A percentile compares a stretch with the other conserved stretches of the same genome.
These are phyloP conservation scores for Acrossocheilus fasciatus DNA, from an alignment of 2,797 vertebrate genomes.

Conservation along the genomic window DNA sequence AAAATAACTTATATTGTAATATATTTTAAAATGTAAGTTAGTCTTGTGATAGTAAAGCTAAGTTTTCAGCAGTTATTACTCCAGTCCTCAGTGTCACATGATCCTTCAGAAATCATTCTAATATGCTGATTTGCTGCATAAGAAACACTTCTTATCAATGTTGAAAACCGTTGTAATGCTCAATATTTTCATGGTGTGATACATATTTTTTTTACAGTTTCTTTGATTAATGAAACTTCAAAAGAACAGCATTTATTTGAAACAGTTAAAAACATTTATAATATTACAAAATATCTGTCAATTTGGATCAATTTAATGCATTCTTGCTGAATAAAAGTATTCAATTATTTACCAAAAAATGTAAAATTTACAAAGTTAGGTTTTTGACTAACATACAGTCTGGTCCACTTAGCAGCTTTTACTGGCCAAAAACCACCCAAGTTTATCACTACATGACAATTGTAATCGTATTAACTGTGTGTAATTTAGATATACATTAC, in stretches of 20 bases:
- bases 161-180: background rate
- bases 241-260: background rate
- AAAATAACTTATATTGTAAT: background rate
- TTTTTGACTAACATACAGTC: background rate
- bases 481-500: slow-evolving; percentile 11
- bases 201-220: background rate
- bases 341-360: background rate
- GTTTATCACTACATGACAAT: slow-evolving; percentile 1
- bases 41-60: background rate
- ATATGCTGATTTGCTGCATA: no score
- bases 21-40: background rate
- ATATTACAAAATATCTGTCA: background rate
- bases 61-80: background rate
- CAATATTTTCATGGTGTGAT: background rate
- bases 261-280: background rate
- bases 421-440: background rate
- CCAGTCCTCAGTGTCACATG: background rate
- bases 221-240: background rate
- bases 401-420: background rate
- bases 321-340: background rate
- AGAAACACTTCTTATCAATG: background rate
- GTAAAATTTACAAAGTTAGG: background rate
- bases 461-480: background rate
- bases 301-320: background rate
- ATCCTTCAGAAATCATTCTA: background rate